Base-by-base conservation (phyloP, 2,888 invertebrate genomes). In the Molorchus minor region DNA sequence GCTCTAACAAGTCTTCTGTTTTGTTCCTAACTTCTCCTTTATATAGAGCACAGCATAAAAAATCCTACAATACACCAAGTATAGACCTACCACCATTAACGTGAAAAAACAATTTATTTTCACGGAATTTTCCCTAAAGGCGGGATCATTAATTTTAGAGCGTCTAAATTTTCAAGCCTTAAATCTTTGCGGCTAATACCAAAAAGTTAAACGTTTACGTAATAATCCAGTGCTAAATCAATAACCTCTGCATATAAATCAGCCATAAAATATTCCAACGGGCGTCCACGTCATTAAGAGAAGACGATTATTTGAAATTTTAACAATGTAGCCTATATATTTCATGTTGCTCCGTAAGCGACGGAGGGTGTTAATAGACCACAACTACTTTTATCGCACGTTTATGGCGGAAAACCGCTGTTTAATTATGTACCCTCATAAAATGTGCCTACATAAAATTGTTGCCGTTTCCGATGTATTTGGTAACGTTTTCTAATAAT, bases 231-330 rank as follows among this genome's bases (percentile, higher is more conserved):
- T 36, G 36, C 20, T 47, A 54, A 38, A 54, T 54, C 54, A 43
- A 54, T 54, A 54, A 41, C 54, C 15, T 44, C 12, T 44, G 35
- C 29, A 54, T 19, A 29, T 41, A 43, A 43, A 54, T 54, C 54
- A 54, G n/a, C 44, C 20, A 20, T 17, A 36, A 44, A 16, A 20
- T 12, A 19, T 16, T 19, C 25, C 17, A 17, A 20, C 15, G 8
- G 17, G 17, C 43, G 29, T 16, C 52, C 20, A 21, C 19, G 43
- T 17, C 41, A 53, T 53, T 41, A 45, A 15, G 16, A 15, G 16
- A 16, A 21, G 55, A 38, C 36, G 36, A 36, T 45, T 10, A 45
- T 45, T 36, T 29, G 45, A 12, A 45, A 36, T 55, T 55, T 55
- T 55, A 55, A 49, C 49, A 38, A 25, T 49, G 49, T 49, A 38